phyloP scores from a whole-genome alignment of 2,888 invertebrate species.

The Lochmaea capreae region DNA sequence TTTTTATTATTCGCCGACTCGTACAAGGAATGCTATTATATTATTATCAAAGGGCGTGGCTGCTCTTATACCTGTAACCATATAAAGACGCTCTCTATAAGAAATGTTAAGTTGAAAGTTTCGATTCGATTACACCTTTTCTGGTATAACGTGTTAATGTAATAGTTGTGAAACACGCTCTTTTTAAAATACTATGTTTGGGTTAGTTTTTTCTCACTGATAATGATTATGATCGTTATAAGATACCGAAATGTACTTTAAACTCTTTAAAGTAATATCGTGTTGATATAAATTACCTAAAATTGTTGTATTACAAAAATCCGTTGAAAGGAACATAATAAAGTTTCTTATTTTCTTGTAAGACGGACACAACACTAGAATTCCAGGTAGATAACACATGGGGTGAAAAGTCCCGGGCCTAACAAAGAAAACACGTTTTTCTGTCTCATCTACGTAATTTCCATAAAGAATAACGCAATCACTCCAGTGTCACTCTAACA shows the following conservation, averaged over 20 bases:
- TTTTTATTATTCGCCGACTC: not conserved
- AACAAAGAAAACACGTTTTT: no score
- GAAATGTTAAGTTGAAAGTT: conserved; percentile 7
- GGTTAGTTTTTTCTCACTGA: not conserved
- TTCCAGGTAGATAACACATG: no score
- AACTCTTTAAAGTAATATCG: not conserved
- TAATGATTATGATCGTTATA: not conserved
- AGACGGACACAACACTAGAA: no score
- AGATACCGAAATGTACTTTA: not conserved
- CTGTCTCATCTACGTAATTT: no score
- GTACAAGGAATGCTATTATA: conserved; percentile 1
- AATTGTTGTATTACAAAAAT: not conserved
- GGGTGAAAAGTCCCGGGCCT: no score
- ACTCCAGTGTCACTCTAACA: no score
- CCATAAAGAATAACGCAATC: no score
- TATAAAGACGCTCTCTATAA: not conserved
- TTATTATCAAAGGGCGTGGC: conserved; percentile 6
- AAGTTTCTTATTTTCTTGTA: not conserved
- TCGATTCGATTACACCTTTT: conserved; percentile 4
- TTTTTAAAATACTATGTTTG: not conserved
- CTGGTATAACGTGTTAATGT: not conserved
- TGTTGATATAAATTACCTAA: not conserved
- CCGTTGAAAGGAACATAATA: not conserved
- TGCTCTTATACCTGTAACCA: conserved; percentile 8
- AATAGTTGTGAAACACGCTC: conserved; percentile 2